phyloP scores from a whole-genome alignment of 2,888 invertebrate species.

The Perizoma flavofasciatum region DNA sequence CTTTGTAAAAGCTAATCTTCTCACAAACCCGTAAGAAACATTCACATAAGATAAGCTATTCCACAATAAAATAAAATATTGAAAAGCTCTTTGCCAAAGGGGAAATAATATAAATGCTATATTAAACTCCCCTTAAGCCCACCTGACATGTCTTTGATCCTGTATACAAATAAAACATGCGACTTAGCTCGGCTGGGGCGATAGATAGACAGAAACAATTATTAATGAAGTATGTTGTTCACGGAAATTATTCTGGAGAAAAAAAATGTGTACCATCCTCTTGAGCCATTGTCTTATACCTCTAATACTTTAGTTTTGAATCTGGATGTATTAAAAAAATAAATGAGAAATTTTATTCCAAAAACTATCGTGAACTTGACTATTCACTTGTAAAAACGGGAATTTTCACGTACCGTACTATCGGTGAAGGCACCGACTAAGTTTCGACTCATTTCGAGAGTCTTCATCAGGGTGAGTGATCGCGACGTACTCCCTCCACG shows the following conservation, averaged over 20 bases:
- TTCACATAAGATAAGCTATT: conserved; percentile 20
- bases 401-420: too few species aligned
- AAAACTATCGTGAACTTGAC: too few species aligned
- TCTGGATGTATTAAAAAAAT: too few species aligned
- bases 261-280: too few species aligned
- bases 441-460: too few species aligned
- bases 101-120: conserved; percentile 48
- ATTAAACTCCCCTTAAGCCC: conserved; percentile 46
- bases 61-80: conserved; percentile 36
- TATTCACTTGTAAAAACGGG: too few species aligned
- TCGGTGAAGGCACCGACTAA: too few species aligned
- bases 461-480: too few species aligned
- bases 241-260: background rate
- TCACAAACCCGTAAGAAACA: conserved; percentile 5
- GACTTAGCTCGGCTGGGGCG: conserved; percentile 14
- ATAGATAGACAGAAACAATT: conserved; percentile 17
- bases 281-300: background rate
- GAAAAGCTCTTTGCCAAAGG: conserved; percentile 42
- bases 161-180: conserved; percentile 16
- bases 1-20: too few species aligned
- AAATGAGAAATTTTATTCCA: too few species aligned
- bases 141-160: conserved; percentile 69
- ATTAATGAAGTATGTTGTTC: conserved; percentile 10
- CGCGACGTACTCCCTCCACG: too few species aligned
- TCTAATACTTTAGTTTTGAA: too few species aligned